Conservation (phyloP, 2,113 vertebrate genomes). For the Dolichotis patagonum region DNA sequence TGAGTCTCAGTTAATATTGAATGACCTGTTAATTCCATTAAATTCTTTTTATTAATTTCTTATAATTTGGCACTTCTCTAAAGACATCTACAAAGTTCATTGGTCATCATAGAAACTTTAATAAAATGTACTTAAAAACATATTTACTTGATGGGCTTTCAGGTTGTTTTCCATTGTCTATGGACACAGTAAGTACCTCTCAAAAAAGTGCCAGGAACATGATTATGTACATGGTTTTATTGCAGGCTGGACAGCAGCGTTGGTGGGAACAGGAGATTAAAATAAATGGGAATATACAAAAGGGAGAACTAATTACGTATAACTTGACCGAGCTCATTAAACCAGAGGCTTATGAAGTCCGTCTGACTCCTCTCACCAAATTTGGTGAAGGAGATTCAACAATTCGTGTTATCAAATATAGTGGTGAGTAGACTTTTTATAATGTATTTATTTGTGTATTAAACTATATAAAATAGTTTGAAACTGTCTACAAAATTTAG, state of each 20-base stretch:
- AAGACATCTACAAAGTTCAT: not conserved
- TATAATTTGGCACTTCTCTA: not conserved
- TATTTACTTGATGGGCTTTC: not conserved
- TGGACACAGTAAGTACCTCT: not conserved
- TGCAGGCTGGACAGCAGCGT: conserved; percentile 95
- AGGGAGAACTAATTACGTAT: conserved; percentile 97
- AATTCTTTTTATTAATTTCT: not conserved
- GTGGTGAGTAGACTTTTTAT: conserved; percentile 87
- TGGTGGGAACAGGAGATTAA: conserved; percentile 99
- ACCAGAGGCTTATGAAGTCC: conserved; percentile 96
- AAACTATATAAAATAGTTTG: not conserved
- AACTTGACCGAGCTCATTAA: conserved; percentile 97
- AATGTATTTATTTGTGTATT: not conserved
- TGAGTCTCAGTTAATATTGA: not conserved
- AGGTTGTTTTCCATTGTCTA: not conserved
- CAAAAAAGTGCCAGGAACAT: not conserved
- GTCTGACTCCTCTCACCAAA: conserved; percentile 96
- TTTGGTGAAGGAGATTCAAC: conserved; percentile 98
- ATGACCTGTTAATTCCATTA: not conserved
- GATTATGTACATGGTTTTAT: conserved; percentile 20
- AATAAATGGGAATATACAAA: conserved; percentile 93
- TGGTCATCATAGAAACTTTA: not conserved
- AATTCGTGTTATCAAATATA: conserved; percentile 97
- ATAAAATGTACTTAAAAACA: not conserved
- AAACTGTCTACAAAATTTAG: not conserved